A percentile compares a stretch with the other conserved stretches of the same genome.
Conservation (phyloP, 2,888 invertebrate species). For the Megaustenia siamemsis region DNA sequence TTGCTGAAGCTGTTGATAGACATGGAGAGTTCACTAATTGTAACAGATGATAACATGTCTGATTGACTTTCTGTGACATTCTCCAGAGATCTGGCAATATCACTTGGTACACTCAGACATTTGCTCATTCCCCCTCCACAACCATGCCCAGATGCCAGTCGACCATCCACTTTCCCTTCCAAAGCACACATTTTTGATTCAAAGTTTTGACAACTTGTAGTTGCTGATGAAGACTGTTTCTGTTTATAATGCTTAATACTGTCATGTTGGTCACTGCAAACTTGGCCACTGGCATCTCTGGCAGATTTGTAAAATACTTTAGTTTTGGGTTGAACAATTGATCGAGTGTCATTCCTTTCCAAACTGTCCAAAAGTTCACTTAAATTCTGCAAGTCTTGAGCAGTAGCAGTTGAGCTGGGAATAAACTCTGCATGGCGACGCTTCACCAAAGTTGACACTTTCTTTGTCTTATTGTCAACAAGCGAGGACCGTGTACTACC, state of each 20-base stretch:
- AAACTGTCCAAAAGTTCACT: conserved; percentile 46
- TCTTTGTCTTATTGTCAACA: background rate
- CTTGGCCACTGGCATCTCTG: background rate
- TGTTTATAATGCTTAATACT: background rate
- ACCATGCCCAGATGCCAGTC: background rate
- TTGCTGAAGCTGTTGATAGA: conserved; percentile 71
- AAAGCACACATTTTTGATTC: background rate
- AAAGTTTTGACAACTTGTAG: background rate
- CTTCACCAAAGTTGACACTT: conserved; percentile 41
- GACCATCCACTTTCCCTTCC: background rate
- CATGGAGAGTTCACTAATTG: conserved; percentile 74
- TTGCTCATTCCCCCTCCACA: conserved; percentile 64
- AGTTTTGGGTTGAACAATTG: background rate
- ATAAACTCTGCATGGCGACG: conserved; percentile 51
- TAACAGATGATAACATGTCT: conserved; percentile 73
- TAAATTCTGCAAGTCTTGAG: conserved; percentile 25
- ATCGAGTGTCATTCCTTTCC: background rate
- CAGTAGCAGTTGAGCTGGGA: conserved; percentile 41
- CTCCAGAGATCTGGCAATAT: conserved; percentile 74
- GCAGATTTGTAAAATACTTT: background rate
- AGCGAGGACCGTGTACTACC: background rate
- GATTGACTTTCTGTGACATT: conserved; percentile 72
- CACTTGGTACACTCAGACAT: conserved; percentile 75
- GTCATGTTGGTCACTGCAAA: background rate
- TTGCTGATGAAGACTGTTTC: background rate